phyloP scores from a whole-genome alignment of 2,113 vertebrate genomes.

The Odontophorus gujanensis region DNA sequence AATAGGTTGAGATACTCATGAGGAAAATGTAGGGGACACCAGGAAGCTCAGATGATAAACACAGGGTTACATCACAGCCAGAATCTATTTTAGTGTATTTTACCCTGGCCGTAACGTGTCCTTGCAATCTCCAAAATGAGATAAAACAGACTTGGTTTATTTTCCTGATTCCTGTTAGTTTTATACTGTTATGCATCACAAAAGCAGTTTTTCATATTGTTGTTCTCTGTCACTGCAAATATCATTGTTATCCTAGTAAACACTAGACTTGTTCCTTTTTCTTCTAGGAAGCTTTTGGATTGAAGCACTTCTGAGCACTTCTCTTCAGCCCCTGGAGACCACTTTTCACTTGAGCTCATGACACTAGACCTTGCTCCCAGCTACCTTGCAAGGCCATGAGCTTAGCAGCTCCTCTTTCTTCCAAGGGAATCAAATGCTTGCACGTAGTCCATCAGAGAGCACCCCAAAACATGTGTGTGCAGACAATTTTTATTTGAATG shows the following conservation, averaged over 20 bases:
- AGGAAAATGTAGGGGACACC: background rate
- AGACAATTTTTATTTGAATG: background rate
- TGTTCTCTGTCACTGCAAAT: slow-evolving; percentile 34
- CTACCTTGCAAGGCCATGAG: rapidly evolving
- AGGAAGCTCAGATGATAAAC: background rate
- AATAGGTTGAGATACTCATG: no score
- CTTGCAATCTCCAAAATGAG: background rate
- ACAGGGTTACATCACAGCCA: background rate
- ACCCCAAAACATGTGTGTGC: background rate
- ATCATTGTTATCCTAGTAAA: background rate
- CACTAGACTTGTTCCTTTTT: background rate
- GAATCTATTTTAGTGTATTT: background rate
- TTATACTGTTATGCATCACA: background rate
- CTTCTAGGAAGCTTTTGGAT: background rate
- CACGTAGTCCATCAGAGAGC: background rate
- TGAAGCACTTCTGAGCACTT: background rate
- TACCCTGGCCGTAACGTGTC: background rate
- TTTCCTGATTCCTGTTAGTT: background rate
- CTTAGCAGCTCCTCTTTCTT: rapidly evolving
- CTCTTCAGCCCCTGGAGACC: background rate
- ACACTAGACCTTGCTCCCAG: rapidly evolving
- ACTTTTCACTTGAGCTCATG: no score
- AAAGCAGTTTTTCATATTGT: background rate
- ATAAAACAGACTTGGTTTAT: background rate
- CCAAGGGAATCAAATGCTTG: background rate